phyloP scores from a whole-genome alignment of 2,113 vertebrate genomes.

The Azemiops feae region DNA sequence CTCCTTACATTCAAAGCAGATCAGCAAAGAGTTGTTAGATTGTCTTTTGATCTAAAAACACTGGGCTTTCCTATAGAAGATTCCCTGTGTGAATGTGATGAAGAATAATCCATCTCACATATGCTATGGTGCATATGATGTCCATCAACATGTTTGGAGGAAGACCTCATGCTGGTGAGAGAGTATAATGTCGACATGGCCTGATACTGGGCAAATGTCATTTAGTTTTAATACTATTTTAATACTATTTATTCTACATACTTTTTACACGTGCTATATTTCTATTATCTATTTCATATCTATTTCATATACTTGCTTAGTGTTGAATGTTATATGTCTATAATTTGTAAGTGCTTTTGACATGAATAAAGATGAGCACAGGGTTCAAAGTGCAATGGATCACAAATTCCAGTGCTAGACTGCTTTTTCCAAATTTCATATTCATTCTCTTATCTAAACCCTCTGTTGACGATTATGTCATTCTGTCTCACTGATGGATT shows the following conservation, averaged over 20 bases:
- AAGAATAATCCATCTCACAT: no score
- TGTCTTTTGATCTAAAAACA: neutral
- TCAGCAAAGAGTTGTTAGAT: neutral
- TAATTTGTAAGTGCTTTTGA: no score
- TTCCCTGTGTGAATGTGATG: no score
- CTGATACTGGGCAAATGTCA: neutral
- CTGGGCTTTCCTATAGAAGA: neutral
- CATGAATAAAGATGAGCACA: neutral
- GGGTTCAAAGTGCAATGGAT: neutral
- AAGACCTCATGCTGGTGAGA: neutral
- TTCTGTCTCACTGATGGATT: neutral
- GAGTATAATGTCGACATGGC: fast-evolving
- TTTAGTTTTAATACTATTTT: neutral
- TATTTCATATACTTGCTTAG: neutral
- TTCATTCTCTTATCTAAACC: neutral
- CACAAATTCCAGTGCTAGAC: neutral
- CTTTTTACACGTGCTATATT: neutral
- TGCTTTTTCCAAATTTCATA: neutral
- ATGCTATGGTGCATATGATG: neutral
- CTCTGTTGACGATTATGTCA: neutral
- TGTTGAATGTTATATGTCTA: no score
- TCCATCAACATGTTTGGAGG: neutral
- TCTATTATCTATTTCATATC: neutral
- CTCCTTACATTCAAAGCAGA: neutral
- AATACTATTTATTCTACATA: neutral